Percentiles rank a stretch among this genome's conserved stretches.
phyloP scores from a whole-genome alignment of 2,888 invertebrate species.

The Amblyjoppa proteus region DNA sequence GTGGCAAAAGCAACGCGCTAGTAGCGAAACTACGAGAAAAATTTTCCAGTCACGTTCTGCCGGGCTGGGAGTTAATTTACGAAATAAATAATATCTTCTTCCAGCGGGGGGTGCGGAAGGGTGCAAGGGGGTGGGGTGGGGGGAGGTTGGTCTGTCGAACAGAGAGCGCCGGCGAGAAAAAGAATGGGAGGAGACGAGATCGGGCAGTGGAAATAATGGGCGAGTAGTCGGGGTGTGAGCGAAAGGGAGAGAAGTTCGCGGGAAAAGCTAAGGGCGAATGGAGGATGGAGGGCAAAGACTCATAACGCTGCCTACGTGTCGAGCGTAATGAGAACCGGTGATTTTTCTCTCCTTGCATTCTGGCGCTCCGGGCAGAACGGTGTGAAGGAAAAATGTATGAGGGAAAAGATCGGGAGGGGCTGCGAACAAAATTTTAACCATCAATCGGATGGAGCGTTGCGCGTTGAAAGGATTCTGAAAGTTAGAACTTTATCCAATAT shows the following conservation, averaged over 20 bases:
- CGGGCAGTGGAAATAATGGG: constrained; percentile 16
- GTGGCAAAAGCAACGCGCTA: constrained; percentile 72
- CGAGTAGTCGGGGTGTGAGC: neutral
- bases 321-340: constrained; percentile 85
- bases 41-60: constrained; percentile 84
- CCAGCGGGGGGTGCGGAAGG: constrained; percentile 68
- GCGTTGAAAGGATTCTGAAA: neutral
- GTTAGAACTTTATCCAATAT: neutral
- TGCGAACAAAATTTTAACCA: constrained; percentile 6
- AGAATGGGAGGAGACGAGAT: constrained; percentile 40
- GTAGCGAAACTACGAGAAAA: constrained; percentile 75
- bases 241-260: constrained; percentile 41
- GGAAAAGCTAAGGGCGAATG: constrained; percentile 53
- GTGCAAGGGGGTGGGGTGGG: constrained; percentile 63
- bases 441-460: neutral
- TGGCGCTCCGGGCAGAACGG: constrained; percentile 34
- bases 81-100: constrained; percentile 85
- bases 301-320: constrained; percentile 84
- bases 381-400: constrained; percentile 65
- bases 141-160: constrained; percentile 61
- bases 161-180: constrained; percentile 39
- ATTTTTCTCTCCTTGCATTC: constrained; percentile 81
- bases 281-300: constrained; percentile 71
- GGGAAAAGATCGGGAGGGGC: constrained; percentile 9
- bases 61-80: constrained; percentile 84